phyloP scores from a whole-genome alignment of 1,140 invertebrate species.

The Drosophila seguyi region DNA sequence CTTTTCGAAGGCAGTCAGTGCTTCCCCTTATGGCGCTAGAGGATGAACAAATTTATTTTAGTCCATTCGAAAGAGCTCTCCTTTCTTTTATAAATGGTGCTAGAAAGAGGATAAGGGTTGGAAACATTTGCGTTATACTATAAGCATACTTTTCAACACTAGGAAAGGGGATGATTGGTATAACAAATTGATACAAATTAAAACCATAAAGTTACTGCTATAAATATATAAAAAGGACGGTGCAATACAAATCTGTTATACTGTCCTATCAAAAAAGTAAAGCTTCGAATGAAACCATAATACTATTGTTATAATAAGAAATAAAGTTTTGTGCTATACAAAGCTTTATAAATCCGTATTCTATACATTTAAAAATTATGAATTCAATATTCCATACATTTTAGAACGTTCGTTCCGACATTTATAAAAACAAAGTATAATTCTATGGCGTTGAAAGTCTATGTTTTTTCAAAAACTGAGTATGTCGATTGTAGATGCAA shows the following conservation, averaged over 20 bases:
- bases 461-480: neutral
- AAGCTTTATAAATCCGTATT: neutral
- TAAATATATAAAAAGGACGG: neutral
- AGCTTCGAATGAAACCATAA: neutral
- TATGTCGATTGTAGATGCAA: neutral
- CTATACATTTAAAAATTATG: neutral
- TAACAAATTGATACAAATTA: neutral
- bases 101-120: neutral
- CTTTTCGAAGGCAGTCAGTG: neutral
- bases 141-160: neutral
- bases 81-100: neutral
- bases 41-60: neutral
- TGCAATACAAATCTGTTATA: neutral
- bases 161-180: neutral
- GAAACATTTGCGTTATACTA: neutral
- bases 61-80: neutral
- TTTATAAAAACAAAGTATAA: too few relatives aligned
- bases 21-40: constrained; percentile 3
- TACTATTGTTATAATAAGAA: neutral
- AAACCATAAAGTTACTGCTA: neutral
- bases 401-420: neutral
- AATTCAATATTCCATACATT: neutral
- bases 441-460: neutral
- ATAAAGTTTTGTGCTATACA: neutral
- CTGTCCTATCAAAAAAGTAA: neutral